Evolutionary conservation across 1,140 invertebrate genomes (phyloP), one percentile per base, ranked within the genome.

Genomic region (Drosophila jambulina): DNA sequence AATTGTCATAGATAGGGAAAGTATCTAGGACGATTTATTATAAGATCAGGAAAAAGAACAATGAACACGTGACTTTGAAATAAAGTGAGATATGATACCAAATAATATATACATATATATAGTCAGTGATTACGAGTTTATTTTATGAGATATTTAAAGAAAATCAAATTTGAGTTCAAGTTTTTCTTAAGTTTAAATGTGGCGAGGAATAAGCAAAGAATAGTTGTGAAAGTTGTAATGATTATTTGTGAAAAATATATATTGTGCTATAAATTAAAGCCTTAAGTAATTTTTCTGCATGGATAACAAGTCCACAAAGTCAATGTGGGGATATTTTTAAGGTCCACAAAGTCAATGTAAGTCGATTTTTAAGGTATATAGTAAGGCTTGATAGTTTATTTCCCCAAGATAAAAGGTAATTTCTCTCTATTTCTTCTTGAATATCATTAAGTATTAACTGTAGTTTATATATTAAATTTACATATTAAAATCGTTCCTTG

Each of bases 401-500:
- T 48, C 7, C 25, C 4, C 25, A 12, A 2, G 1, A 1, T 23
- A 25, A 7, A 2, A 0, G 12, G 1, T 23, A n/a, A 8, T 46
- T 25, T 6, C 13, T 1, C 3, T 1, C 2, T 5, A 4, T 0
- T 48, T n/a, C 12, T 9, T 0, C 1, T 25, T 27, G 0, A 17
- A 2, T n/a, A 27, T n/a, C 4, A 5, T n/a, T 4, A 19, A 13
- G 6, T 4, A 23, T 23, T 6, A 1, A 17, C 8, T 12, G 15
- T 4, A 36, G 1, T 2, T 54, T 23, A 23, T 12, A 17, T 17
- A 12, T n/a, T 38, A n/a, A 12, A 38, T n/a, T 7, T 0, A 38
- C 10, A 23, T 4, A 27, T 19, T 4, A n/a, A 63, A 59, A 13
- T 63, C 10, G 2, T 9, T 12, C 6, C 19, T 42, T 7, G 6